Conservation (phyloP, 2,113 vertebrate species). For the Ondatra zibethicus region DNA sequence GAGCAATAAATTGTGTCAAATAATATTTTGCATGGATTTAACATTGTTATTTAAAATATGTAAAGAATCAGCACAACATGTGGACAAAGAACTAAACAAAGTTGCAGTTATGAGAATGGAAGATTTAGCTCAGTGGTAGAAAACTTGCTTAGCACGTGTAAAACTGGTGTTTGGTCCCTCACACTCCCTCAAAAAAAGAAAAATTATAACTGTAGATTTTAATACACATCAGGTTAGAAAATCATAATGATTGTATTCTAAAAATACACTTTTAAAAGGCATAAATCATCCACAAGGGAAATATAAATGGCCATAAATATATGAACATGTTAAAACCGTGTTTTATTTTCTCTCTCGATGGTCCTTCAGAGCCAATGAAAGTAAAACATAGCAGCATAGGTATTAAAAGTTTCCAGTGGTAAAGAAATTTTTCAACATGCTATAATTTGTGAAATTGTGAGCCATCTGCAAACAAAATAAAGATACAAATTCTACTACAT, state of each 20-base stretch:
- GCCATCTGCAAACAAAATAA: background rate
- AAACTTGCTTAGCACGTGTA: background rate
- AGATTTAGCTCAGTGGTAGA: background rate
- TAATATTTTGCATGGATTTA: constrained; percentile 11
- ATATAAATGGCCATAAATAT: background rate
- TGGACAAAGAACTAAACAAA: background rate
- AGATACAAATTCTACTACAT: background rate
- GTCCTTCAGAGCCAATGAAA: constrained; percentile 32
- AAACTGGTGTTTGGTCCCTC: background rate
- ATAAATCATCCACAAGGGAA: background rate
- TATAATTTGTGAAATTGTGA: constrained; percentile 9
- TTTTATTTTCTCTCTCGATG: background rate
- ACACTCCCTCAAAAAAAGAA: background rate
- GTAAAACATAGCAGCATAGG: background rate
- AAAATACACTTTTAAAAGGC: background rate
- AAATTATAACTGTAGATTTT: constrained; percentile 9
- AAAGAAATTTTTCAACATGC: constrained; percentile 10
- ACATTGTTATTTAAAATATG: background rate
- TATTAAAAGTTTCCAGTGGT: background rate
- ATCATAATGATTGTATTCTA: background rate
- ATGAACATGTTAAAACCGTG: background rate
- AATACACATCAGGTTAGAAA: background rate
- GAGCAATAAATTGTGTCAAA: background rate
- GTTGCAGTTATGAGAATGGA: background rate
- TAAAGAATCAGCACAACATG: background rate